Percentiles rank a stretch among this genome's conserved stretches.
phyloP scores from a whole-genome alignment of 2,888 invertebrate species.

The Nomada ruficornis region DNA sequence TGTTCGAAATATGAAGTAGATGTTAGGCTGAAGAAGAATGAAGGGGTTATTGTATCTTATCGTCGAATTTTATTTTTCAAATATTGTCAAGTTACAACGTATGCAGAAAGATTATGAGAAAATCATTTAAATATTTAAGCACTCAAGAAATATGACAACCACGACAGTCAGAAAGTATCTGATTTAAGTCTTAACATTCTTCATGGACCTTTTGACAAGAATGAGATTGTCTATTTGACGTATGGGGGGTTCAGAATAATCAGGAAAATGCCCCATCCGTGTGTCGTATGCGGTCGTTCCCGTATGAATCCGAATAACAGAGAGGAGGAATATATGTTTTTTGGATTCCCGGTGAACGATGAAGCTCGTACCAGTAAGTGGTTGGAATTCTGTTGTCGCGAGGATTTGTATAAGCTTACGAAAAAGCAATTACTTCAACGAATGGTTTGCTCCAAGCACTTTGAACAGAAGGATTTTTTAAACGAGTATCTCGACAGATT shows the following conservation, averaged over 20 bases:
- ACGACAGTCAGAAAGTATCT: neutral
- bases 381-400: slow-evolving; percentile 82
- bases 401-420: slow-evolving; percentile 82
- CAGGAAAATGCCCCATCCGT: slow-evolving; percentile 82
- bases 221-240: slow-evolving; percentile 59
- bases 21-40: slow-evolving; percentile 33
- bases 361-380: slow-evolving; percentile 80
- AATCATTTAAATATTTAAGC: slow-evolving; percentile 43
- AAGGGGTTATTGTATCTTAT: slow-evolving; percentile 42
- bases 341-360: slow-evolving; percentile 83
- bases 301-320: slow-evolving; percentile 83
- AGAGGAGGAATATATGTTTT: slow-evolving; percentile 82
- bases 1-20: neutral
- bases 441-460: slow-evolving; percentile 83
- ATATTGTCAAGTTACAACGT: slow-evolving; percentile 18
- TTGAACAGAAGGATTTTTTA: slow-evolving; percentile 78
- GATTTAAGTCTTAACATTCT: slow-evolving; percentile 27
- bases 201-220: slow-evolving; percentile 23
- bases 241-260: slow-evolving; percentile 25
- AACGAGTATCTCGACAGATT: slow-evolving; percentile 81
- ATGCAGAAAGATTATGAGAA: slow-evolving; percentile 42
- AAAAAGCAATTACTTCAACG: slow-evolving; percentile 82
- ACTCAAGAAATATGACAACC: neutral
- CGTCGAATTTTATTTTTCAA: slow-evolving; percentile 39
- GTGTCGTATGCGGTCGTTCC: slow-evolving; percentile 83